Evolutionary conservation across 2,113 vertebrate genomes (phyloP), one percentile per base, ranked within the genome.

Genomic region (Polypterus senegalus): DNA sequence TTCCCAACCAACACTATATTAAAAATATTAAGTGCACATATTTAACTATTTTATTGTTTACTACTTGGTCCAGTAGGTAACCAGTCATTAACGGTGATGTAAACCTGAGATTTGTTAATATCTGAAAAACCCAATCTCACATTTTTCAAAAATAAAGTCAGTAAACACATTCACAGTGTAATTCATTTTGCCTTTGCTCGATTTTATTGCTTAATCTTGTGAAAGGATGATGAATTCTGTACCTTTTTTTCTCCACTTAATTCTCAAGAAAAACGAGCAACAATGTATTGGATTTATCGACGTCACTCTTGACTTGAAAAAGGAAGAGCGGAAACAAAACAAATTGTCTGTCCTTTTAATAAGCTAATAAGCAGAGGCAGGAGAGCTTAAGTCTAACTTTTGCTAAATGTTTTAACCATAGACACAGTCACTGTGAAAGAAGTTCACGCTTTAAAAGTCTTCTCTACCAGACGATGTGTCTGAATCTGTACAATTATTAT

Each of bases 291-390:
- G 46, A 48, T 63, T 55, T 63, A 54, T 62, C 60, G 48, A 61
- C 51, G 61, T 54, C 61, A 62, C 52, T 62, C 61, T 46, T 46
- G 51, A 54, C 8, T 8, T 10, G n/a, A 27, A 43, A 47, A 63
- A 46, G 57, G 52, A 55, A 57, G 4, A 63, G 54, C 43, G 27
- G 54, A 56, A 56, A 48, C 45, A 3, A 48, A 63, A 63, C 11
- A 11, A 62, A 57, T 49, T 9, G 46, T 47, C 44, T 48, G 46
- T 9, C 9, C 46, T 57, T n/a, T 27, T 63, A 49, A 57, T 57
- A 8, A 49, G 47, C 54, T 63, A 58, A 58, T 44, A 8, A 58
- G 7, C 27, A 58, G 61, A 62, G 61, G 51, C 48, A 10, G 43
- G 47, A 47, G 11, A 63, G 54, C 49, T 60, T 48, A 60, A 27